Percentiles rank a stretch among this genome's conserved stretches.
Evolutionary conservation across 2,113 vertebrate genomes (phyloP).

Genomic region (Nyctereutes procyonoides): DNA sequence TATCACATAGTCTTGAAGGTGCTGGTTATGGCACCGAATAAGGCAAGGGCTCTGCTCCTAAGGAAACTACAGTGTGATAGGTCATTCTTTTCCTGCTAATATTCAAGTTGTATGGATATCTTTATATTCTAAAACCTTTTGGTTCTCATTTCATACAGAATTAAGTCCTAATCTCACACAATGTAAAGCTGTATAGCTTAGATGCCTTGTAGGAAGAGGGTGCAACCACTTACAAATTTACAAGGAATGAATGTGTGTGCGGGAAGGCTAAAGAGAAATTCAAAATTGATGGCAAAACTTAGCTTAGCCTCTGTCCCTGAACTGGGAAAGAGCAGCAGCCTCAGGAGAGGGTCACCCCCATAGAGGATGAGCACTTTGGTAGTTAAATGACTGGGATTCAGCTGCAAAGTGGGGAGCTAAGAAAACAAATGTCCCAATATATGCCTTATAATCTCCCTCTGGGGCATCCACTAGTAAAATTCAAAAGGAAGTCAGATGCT

Average conservation of each 20-base stretch:
- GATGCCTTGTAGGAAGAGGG: background rate
- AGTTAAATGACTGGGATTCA: background rate
- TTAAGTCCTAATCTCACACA: background rate
- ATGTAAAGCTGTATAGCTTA: background rate
- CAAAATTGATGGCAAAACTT: background rate
- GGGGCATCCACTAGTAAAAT: background rate
- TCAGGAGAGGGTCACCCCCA: background rate
- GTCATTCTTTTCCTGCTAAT: background rate
- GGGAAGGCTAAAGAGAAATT: background rate
- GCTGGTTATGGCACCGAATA: background rate
- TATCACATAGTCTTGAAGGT: background rate
- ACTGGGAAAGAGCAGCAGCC: background rate
- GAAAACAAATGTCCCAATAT: background rate
- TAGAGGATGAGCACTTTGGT: background rate
- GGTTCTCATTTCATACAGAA: background rate
- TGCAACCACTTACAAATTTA: background rate
- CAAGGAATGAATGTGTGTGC: background rate
- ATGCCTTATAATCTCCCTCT: background rate
- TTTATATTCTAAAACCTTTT: conserved; percentile 13
- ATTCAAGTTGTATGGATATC: background rate
- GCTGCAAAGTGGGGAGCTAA: background rate
- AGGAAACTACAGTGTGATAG: background rate
- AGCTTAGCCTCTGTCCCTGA: background rate
- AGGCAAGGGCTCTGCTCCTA: background rate
- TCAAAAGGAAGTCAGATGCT: background rate